Percentiles rank a stretch among this genome's conserved stretches.
These are phyloP conservation scores for Drosophila lacteicornis DNA, from an alignment of 1,140 invertebrate species.

Conservation along the genomic window DNA sequence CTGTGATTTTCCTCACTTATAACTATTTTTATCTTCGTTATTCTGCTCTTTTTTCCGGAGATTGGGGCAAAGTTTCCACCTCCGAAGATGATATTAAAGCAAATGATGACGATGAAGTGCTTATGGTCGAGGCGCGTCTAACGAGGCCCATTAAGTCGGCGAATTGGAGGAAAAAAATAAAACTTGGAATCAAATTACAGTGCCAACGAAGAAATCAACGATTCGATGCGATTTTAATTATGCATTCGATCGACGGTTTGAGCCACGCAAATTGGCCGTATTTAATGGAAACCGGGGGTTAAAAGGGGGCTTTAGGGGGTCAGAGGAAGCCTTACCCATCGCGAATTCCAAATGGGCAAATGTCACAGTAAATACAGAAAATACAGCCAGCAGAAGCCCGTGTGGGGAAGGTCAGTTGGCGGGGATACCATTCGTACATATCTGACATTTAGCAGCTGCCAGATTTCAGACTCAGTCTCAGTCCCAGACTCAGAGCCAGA, in stretches of 20 bases:
- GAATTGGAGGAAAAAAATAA: conserved; percentile 35
- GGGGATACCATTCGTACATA: conserved; percentile 6
- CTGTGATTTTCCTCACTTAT: conserved; percentile 24
- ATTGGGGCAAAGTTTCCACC: conserved; percentile 29
- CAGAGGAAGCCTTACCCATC: conserved; percentile 24
- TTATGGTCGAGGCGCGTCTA: conserved; percentile 57
- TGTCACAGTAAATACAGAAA: conserved; percentile 27
- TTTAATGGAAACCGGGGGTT: not conserved
- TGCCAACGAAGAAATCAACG: conserved; percentile 32
- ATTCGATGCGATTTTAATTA: conserved; percentile 73
- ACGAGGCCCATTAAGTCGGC: conserved; percentile 55
- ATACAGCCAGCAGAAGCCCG: not conserved
- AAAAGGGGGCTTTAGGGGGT: not conserved
- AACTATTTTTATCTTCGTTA: not conserved
- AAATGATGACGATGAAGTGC: conserved; percentile 24
- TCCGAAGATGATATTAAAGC: conserved; percentile 24
- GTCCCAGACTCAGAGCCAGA: not conserved
- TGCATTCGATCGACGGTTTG: conserved; percentile 46
- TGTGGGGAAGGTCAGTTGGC: conserved; percentile 34
- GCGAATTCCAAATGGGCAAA: conserved; percentile 44
- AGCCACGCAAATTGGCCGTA: conserved; percentile 49
- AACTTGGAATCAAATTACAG: conserved; percentile 55
- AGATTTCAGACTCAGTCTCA: conserved; percentile 7
- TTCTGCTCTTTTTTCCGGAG: not conserved
- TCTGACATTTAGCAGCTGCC: conserved; percentile 53